Base-by-base conservation (phyloP, 1,140 invertebrate species). In the Charaxes varanes region DNA sequence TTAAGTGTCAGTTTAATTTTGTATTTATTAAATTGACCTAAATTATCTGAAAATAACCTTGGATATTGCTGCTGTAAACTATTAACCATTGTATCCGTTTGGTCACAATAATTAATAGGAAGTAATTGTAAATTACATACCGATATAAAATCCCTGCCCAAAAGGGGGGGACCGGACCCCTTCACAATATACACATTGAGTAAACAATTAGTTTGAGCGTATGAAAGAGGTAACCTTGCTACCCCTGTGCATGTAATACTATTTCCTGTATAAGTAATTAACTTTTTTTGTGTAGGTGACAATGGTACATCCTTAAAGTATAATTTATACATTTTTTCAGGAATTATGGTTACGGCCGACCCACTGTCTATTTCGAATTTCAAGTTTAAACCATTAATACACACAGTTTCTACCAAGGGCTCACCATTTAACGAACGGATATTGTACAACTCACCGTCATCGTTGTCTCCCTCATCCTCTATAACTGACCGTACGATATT, bases 61-160 rank as follows among this genome's bases (percentile, higher is more conserved):
- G 17, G 14, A 26, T 33, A 54, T 19, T 35, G 34, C 41, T 19
- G n/a, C n/a, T 19, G 18, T 28, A 46, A 53, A 6, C 28, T 31
- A n/a, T 19, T 33, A 13, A 31, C 16, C 2, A 13, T 15, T 32
- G 8, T 11, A 14, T 37, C 6, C 0, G 17, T 3, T 16, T 41
- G 6, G 3, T 23, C 12, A 23, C 30, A 44, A 34, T 40, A 41
- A 47, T 57, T 53, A 19, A 56, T 15, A 0, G 40, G 23, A 3
- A 24, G 1, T 5, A 57, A 30, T 27, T 53, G 40, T 8, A 62
- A 32, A 1, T 45, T 43, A 44, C 53, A 61, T 8, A 17, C 6
- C 1, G 42, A 31, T 13, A 61, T 50, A 47, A 62, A 62, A 42
- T 58, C 51, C 4, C 54, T 32, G 6, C 58, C 22, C n/a, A 23